Percentiles rank a stretch among this genome's conserved stretches.
Evolutionary conservation across 2,888 invertebrate species (phyloP).

Genomic region (Lycophotia porphyrea): DNA sequence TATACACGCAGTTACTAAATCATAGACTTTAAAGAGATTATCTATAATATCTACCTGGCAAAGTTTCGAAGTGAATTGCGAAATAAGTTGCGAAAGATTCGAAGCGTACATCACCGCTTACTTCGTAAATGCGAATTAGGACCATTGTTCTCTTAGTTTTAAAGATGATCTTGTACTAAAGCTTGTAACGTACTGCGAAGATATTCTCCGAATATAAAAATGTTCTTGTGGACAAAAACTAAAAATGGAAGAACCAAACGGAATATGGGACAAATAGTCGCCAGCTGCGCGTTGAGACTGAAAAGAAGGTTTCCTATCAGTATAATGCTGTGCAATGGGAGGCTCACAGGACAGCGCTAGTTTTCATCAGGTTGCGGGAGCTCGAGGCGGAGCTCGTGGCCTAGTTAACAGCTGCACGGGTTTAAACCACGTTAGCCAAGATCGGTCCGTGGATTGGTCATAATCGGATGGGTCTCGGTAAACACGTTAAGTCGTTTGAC

Average conservation of each 20-base stretch:
- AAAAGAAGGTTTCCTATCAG: too few species aligned
- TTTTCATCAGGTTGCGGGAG: too few species aligned
- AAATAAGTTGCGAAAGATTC: constrained; percentile 42
- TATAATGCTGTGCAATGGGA: too few species aligned
- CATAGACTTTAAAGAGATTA: constrained; percentile 36
- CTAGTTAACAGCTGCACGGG: too few species aligned
- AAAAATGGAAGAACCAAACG: neutral
- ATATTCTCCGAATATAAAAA: neutral
- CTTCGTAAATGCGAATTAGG: constrained; percentile 34
- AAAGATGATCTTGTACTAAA: constrained; percentile 1
- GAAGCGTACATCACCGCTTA: constrained; percentile 31
- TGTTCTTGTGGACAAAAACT: neutral
- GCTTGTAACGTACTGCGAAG: constrained; percentile 11
- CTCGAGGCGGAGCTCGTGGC: too few species aligned
- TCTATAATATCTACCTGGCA: constrained; percentile 15
- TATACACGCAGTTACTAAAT: constrained; percentile 32
- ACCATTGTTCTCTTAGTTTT: constrained; percentile 45
- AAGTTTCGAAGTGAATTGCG: constrained; percentile 35
- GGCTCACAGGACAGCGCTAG: too few species aligned
- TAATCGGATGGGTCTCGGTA: neutral
- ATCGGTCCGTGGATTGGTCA: neutral
- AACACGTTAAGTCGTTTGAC: neutral
- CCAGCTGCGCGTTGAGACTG: too few species aligned
- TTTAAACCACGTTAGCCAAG: neutral
- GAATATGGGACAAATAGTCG: too few species aligned